Base-by-base conservation (phyloP, 2,113 vertebrate species). In the Brachypteracias leptosomus region DNA sequence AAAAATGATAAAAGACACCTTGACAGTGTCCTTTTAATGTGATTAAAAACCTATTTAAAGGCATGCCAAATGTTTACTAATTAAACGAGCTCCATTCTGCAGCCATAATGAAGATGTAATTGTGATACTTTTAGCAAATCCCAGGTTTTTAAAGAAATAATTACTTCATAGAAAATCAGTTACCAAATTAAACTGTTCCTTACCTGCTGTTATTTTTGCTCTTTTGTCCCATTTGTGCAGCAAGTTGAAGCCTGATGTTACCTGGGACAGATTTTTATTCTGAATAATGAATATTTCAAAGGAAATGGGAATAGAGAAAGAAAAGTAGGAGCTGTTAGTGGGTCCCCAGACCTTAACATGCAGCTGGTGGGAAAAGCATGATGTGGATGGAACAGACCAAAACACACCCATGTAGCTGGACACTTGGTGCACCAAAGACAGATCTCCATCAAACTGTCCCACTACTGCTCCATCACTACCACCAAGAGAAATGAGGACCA, bases 41-140 rank as follows among this genome's bases (percentile, higher is more conserved):
- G 95, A 97, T 97, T 97, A 96, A 96, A 97, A 96, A 61, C 68
- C 81, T 87, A 93, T 96, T 97, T 92, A 96, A 89, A 95, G 80
- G 70, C 95, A 76, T 74, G 86, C 94, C 95, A 97, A 97, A 93
- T 93, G 93, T 96, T 97, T 97, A 90, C 95, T 97, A 97, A 97
- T 97, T 93, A 95, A 94, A 89, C 11, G 4, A 92, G 54, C 91
- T 95, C 95, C 77, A 80, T 93, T 94, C 86, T 71, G 72, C 70
- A 88, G 61, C 61, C 77, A 62, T 93, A 93, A 95, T 94, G 95
- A 90, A 85, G 89, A 88, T 88, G 67, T 73, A 93, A 93, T 89
- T 72, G 91, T 78, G 74, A 81, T 65, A 81, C 74, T 92, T 96
- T 36, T 18, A 90, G 73, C 46, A 84, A 95, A 77, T 86, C 76